Conservation (phyloP, 2,888 invertebrate species). For the Tiliacea citrago region DNA sequence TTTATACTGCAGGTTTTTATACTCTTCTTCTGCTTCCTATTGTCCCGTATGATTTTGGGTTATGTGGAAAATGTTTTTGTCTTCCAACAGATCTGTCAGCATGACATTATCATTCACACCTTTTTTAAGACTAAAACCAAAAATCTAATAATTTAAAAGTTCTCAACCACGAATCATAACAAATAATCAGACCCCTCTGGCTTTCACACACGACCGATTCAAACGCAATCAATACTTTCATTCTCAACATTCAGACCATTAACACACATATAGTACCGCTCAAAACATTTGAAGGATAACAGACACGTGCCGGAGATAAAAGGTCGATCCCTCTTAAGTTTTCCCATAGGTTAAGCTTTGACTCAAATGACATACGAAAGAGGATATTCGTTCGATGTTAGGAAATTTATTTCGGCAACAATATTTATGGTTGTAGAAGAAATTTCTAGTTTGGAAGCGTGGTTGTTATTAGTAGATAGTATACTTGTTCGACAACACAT, state of each 20-base stretch:
- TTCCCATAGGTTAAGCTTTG: conserved; percentile 35
- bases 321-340: conserved; percentile 44
- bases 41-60: background rate
- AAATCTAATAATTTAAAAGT: background rate
- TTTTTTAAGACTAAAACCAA: background rate
- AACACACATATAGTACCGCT: conserved; percentile 9
- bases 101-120: background rate
- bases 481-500: background rate
- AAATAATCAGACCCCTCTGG: background rate
- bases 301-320: conserved; percentile 47
- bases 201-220: background rate
- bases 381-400: conserved; percentile 26
- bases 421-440: background rate
- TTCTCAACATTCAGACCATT: conserved; percentile 9
- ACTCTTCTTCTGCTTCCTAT: too few species aligned
- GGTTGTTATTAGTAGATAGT: background rate
- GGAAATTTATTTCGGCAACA: conserved; percentile 17
- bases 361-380: conserved; percentile 20
- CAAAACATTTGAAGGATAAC: conserved; percentile 46
- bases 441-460: conserved; percentile 2
- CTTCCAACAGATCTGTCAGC: background rate
- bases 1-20: too few species aligned
- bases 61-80: background rate
- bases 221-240: conserved; percentile 3
- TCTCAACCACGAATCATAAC: background rate